Base-by-base conservation (phyloP, 2,888 invertebrate genomes). In the Blera fallax region DNA sequence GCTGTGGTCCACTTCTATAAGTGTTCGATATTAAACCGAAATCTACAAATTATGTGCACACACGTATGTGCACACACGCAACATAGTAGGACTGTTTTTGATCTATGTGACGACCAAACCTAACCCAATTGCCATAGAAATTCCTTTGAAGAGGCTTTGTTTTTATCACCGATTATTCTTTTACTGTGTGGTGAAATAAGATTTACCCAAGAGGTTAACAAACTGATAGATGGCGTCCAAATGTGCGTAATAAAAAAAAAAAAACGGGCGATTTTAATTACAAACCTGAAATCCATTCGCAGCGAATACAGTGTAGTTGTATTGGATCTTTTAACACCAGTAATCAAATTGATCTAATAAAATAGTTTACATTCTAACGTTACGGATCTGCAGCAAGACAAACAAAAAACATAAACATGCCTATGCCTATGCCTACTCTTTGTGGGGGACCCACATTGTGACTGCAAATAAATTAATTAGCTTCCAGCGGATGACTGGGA, bases 391-490 rank as follows among this genome's bases (percentile, higher is more conserved):
- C 24, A 24, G 24, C 10, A 27, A 43, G 5, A 45, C 10, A 62
- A 43, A 24, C 27, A 29, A 18, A 27, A n/a, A 43, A 10, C 24
- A 4, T 1, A 29, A 14, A 21, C 27, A 16, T 54, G 37, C 32
- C 32, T 3, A 21, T 32, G 34, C 34, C 34, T 11, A 34, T 34
- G 34, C 40, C 14, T 6, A 40, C 5, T 40, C 48, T 10, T 21
- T 21, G 48, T 21, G 10, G 56, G 18, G 67, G 58, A 52, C 21
- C 45, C 34, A 45, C 48, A 64, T 70, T 62, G 29, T 34, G 34
- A 29, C 32, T 64, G 62, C 56, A 64, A 78, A 70, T 70, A 70
- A 70, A 48, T 70, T 64, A 70, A 54, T 70, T 78, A 52, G 45
- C 27, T 43, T 62, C 54, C 58, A 78, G 60, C 62, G 70, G 62